Conservation (phyloP, 2,888 invertebrate genomes). For the Sphecodes monilicornis region DNA sequence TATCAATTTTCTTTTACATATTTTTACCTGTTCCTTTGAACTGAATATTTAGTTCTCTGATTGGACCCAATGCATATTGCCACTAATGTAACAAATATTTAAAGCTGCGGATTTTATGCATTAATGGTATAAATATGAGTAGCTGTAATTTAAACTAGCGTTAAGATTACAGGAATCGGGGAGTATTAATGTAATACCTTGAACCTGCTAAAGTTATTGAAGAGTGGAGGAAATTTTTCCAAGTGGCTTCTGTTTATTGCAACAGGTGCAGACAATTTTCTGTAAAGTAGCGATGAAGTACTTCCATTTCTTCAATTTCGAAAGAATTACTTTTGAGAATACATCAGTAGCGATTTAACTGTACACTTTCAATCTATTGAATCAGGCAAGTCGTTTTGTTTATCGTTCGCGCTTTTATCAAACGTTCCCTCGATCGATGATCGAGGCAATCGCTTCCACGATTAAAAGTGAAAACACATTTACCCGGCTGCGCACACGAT, state of each 20-base stretch:
- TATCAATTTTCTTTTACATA: neutral
- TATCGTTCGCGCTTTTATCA: neutral
- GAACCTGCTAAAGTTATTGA: too few relatives aligned
- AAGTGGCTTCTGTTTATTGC: too few relatives aligned
- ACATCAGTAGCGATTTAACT: neutral
- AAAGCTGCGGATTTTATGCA: too few relatives aligned
- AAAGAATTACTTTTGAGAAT: neutral
- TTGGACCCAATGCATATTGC: neutral
- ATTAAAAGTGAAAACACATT: conserved; percentile 34
- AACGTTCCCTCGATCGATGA: neutral
- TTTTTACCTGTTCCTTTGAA: neutral
- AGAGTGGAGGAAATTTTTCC: too few relatives aligned
- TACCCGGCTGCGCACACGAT: neutral
- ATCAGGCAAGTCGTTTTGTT: neutral
- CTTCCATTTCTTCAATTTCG: neutral
- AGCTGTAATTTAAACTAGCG: too few relatives aligned
- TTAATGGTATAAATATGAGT: too few relatives aligned
- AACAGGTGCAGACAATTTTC: too few relatives aligned
- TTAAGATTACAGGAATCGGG: too few relatives aligned
- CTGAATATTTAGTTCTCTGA: neutral
- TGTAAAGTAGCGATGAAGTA: neutral
- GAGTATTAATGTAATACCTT: too few relatives aligned
- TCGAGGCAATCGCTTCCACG: conserved; percentile 6
- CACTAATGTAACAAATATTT: too few relatives aligned
- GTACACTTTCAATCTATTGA: conserved; percentile 24